Base-by-base conservation (phyloP, 1,140 invertebrate species). In the Aricia agestis region DNA sequence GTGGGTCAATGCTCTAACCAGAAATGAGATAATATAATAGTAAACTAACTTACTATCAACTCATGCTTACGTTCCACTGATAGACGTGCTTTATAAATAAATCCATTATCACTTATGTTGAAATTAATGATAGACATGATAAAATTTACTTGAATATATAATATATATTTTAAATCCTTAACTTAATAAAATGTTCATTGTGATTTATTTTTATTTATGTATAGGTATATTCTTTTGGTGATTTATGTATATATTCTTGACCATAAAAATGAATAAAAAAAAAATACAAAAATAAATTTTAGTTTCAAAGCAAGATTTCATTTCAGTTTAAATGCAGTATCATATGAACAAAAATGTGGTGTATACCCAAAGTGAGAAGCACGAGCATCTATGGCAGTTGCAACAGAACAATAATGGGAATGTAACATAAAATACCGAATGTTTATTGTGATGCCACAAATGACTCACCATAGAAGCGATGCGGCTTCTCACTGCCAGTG, bases 401-500 rank as follows among this genome's bases (percentile, higher is more conserved):
- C 81, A 87, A 89, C 87, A 89, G 85, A 87, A 86, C 74, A 77
- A 72, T 68, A 72, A 82, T 71, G 71, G 59, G n/a, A 63, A 63
- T 63, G 59, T 63, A 63, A 63, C 59, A 25, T 63, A 25, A 63
- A 19, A 63, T 9, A 41, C 6, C 42, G 36, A 17, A 10, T 32
- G 11, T 68, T 52, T 69, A 73, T 57, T 66, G 42, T 70, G 61
- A 71, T 32, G 67, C 13, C 59, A 71, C 42, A 25, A 15, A 65
- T 32, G 71, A 87, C 92, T 92, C 83, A 92, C 91, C 91, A 83
- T 92, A 92, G 79, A 92, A 92, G 74, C 92, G 90, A 74, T 86
- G 91, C 63, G 92, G 88, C 75, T 87, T 91, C 80, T 90, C 88
- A 31, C 81, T 80, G 32, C 83, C 80, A 17, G 80, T 76, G 72